Conservation (phyloP, 1,140 invertebrate species). For the Steinernema khuongi region DNA sequence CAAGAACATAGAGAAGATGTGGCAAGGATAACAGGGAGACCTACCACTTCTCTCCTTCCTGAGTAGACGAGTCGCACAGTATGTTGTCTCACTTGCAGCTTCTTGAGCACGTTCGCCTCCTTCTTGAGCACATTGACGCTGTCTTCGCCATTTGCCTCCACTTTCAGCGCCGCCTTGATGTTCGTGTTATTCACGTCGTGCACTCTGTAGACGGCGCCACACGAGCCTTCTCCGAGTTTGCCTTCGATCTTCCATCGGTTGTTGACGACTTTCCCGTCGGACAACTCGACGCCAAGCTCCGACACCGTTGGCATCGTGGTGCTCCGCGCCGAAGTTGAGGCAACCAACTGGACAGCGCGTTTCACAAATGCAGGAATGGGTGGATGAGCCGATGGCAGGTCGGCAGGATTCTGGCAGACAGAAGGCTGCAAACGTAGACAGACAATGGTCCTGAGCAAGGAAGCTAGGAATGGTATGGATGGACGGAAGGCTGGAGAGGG, state of each 20-base stretch:
- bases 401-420: too few relatives aligned
- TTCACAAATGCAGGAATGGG: too few relatives aligned
- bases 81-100: neutral
- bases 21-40: neutral
- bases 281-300: slow-evolving; percentile 14
- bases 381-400: too few relatives aligned
- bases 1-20: neutral
- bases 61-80: neutral
- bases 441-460: too few relatives aligned
- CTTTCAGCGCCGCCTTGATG: slow-evolving; percentile 8
- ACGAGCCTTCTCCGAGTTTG: slow-evolving; percentile 8
- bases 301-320: neutral
- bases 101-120: slow-evolving; percentile 11
- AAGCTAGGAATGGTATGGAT: too few relatives aligned
- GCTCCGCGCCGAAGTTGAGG: too few relatives aligned
- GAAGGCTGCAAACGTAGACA: too few relatives aligned
- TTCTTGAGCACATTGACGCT: slow-evolving; percentile 15
- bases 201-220: neutral
- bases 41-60: neutral
- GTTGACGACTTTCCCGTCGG: slow-evolving; percentile 1
- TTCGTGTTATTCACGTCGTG: neutral
- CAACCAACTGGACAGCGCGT: too few relatives aligned
- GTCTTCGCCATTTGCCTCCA: neutral
- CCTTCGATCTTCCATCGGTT: slow-evolving; percentile 10
- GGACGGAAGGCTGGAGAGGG: too few relatives aligned